Conservation (phyloP, 2,888 invertebrate species). For the Cryptocephalus moraei region DNA sequence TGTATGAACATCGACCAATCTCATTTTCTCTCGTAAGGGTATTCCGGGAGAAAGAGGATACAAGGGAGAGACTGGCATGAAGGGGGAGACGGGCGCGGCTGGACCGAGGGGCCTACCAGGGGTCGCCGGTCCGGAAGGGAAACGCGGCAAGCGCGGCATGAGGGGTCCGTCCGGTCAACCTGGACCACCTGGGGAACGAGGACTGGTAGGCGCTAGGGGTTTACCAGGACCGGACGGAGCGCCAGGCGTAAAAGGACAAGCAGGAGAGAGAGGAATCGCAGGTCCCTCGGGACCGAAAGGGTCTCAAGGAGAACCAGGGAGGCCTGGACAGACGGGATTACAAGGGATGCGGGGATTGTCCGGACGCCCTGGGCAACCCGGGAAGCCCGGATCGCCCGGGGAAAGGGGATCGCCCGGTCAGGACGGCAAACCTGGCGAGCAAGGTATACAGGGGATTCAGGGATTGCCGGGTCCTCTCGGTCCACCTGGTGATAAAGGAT, state of each 20-base stretch:
- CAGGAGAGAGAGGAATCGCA: constrained; percentile 61
- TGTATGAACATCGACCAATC: neutral
- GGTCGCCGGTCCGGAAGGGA: constrained; percentile 63
- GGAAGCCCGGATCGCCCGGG: constrained; percentile 59
- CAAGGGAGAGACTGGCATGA: constrained; percentile 67
- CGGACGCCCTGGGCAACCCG: constrained; percentile 61
- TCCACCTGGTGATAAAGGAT: constrained; percentile 66
- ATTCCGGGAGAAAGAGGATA: constrained; percentile 67
- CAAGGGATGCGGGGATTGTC: constrained; percentile 51
- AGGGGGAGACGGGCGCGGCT: constrained; percentile 62
- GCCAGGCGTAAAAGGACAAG: constrained; percentile 39
- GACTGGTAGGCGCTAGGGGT: constrained; percentile 53
- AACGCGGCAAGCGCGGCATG: constrained; percentile 70
- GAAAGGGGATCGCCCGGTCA: constrained; percentile 69
- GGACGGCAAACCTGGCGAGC: constrained; percentile 78
- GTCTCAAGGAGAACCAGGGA: constrained; percentile 46
- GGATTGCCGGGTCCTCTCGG: constrained; percentile 73
- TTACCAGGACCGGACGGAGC: constrained; percentile 70
- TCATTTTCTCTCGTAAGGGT: constrained; percentile 43
- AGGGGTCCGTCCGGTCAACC: constrained; percentile 63
- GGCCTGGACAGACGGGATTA: constrained; percentile 47
- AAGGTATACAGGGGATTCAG: constrained; percentile 67
- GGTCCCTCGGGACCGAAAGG: constrained; percentile 57
- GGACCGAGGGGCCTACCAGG: constrained; percentile 73
- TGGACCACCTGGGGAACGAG: constrained; percentile 68